phyloP scores from a whole-genome alignment of 2,888 invertebrate species.

The Cheiracanthium punctorium region DNA sequence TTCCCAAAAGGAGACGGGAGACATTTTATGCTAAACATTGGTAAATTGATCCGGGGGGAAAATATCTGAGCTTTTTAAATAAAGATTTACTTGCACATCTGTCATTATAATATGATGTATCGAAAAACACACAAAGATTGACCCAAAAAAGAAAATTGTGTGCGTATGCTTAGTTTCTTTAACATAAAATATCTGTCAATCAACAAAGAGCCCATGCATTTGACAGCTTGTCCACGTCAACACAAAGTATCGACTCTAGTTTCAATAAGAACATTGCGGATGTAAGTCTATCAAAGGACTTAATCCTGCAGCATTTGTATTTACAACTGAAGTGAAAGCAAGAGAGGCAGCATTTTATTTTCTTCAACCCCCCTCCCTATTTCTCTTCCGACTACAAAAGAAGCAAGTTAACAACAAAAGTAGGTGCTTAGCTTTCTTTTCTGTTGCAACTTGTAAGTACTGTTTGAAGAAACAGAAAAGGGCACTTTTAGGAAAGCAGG shows the following conservation, averaged over 20 bases:
- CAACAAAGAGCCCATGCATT: not conserved
- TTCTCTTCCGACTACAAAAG: not conserved
- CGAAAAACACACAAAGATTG: no score
- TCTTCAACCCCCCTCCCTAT: not conserved
- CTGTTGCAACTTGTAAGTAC: conserved; percentile 2
- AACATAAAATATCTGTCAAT: no score
- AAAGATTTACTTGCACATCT: no score
- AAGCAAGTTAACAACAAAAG: conserved; percentile 3
- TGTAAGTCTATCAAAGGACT: conserved; percentile 40
- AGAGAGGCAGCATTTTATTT: not conserved
- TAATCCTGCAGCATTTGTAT: conserved; percentile 26
- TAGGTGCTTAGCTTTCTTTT: conserved; percentile 27
- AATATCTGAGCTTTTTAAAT: no score
- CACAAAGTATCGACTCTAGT: conserved; percentile 32
- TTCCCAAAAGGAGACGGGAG: no score
- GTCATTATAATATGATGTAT: no score
- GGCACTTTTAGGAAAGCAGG: conserved; percentile 6
- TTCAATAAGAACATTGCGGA: conserved; percentile 32
- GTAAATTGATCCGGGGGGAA: no score
- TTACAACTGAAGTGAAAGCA: conserved; percentile 25
- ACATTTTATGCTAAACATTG: no score
- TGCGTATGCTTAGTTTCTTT: no score
- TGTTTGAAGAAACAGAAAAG: conserved; percentile 11
- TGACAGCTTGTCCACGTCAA: conserved; percentile 21
- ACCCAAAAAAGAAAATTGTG: no score